phyloP scores from a whole-genome alignment of 2,113 vertebrate species.

The Thryonomys swinderianus region DNA sequence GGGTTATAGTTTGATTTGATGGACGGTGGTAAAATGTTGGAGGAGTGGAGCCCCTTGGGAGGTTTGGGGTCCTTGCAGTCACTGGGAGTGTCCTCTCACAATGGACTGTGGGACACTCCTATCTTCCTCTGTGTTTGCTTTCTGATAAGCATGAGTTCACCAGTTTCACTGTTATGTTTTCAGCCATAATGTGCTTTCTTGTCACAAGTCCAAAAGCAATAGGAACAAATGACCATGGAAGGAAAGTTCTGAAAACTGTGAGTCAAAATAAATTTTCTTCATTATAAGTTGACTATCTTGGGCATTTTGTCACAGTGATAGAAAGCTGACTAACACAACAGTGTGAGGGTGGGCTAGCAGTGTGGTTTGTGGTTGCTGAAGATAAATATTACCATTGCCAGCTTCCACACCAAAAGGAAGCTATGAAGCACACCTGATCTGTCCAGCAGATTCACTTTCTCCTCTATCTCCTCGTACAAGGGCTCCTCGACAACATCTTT shows the following conservation, averaged over 20 bases:
- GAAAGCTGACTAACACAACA: background rate
- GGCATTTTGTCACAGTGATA: background rate
- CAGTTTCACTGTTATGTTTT: background rate
- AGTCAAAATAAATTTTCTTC: background rate
- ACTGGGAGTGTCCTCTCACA: background rate
- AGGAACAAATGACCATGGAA: background rate
- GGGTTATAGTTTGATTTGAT: background rate
- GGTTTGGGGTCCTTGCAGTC: background rate
- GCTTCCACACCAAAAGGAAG: background rate
- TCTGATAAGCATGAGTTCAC: background rate
- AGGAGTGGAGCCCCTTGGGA: background rate
- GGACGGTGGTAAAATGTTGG: background rate
- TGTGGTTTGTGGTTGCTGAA: background rate
- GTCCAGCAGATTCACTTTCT: background rate
- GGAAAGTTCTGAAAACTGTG: background rate
- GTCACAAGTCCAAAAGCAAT: background rate
- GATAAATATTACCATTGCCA: background rate
- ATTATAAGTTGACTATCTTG: background rate
- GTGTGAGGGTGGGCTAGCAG: background rate
- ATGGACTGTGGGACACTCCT: background rate
- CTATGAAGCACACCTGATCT: background rate
- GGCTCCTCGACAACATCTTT: background rate
- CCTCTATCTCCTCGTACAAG: constrained; percentile 22
- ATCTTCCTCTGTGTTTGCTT: background rate
- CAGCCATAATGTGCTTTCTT: background rate